These are phyloP conservation scores for Pipa parva DNA, from an alignment of 2,113 vertebrate genomes.

Conservation along the genomic window DNA sequence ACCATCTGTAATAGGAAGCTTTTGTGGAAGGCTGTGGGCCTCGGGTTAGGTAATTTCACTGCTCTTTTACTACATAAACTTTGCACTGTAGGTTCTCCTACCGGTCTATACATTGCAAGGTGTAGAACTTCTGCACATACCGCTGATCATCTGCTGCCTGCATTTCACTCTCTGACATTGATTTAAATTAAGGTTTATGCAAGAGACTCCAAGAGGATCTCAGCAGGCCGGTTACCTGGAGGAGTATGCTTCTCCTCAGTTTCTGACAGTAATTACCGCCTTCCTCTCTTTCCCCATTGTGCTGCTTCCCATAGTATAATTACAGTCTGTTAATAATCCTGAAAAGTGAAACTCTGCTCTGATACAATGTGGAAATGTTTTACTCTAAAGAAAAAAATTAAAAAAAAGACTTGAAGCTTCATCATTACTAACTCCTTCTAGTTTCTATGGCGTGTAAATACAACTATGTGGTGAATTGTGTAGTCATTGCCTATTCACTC, in stretches of 20 bases:
- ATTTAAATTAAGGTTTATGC: neutral
- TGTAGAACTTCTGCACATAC: too few relatives aligned
- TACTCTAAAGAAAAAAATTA: neutral
- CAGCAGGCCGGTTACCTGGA: conserved; percentile 28
- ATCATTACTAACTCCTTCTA: neutral
- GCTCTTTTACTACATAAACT: too few relatives aligned
- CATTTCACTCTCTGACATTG: too few relatives aligned
- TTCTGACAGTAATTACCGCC: conserved; percentile 32
- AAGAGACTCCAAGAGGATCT: neutral
- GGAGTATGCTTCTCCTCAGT: conserved; percentile 27
- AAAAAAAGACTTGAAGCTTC: neutral
- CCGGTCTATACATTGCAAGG: too few relatives aligned
- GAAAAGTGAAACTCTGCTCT: neutral
- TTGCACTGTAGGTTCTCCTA: too few relatives aligned
- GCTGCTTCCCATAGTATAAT: conserved; percentile 24
- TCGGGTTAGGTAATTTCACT: too few relatives aligned
- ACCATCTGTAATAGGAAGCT: too few relatives aligned
- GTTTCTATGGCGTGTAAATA: too few relatives aligned
- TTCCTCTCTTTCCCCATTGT: conserved; percentile 15
- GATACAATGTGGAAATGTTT: neutral
- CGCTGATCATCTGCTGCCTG: neutral
- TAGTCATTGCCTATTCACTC: too few relatives aligned
- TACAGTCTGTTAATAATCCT: conserved; percentile 19
- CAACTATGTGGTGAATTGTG: too few relatives aligned
- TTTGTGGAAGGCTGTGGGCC: too few relatives aligned